Evolutionary conservation across 1,140 invertebrate species (phyloP), one percentile per base, ranked within the genome.

Genomic region (Drosophila rhopaloa): DNA sequence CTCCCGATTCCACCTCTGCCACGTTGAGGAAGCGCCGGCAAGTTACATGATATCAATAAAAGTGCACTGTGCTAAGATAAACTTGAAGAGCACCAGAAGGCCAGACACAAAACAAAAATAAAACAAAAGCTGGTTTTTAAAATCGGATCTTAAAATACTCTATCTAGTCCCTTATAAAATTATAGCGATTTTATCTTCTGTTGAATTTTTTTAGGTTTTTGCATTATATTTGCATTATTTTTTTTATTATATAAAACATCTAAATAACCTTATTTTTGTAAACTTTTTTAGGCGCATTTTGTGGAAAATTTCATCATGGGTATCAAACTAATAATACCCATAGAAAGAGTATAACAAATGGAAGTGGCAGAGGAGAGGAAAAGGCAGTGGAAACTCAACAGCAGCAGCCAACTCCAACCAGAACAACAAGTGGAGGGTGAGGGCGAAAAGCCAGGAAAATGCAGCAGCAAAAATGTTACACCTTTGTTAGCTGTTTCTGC

Each of bases 41-140:
- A 77, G 73, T 66, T 81, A 85, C 77, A 63, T 50, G 81, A 78
- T 85, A 85, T 85, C 81, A 81, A 85, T 85, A 85, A 85, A 82
- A 84, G 63, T 70, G 80, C 70, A 72, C 43, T 55, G 59, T 38
- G 57, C 71, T 55, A 43, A 70, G 75, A 78, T 71, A 78, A 78
- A 78, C 57, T 54, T 70, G 63, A 56, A 65, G 59, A 74, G 71
- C 73, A 55, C 43, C 55, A 67, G 62, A 54, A 55, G 40, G 55
- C 58, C 50, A 50, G 37, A 51, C 41, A 54, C 14, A 41, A 48
- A 47, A 76, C 61, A 56, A 32, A 38, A 51, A 32, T 48, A 55
- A 67, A 53, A 11, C 11, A 13, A 13, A 27, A 8, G 7, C 5
- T 11, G 27, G 13, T 0, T 60, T 7, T 14, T 4, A 0, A 16